phyloP scores from a whole-genome alignment of 2,888 invertebrate species.

The Meganola albula region DNA sequence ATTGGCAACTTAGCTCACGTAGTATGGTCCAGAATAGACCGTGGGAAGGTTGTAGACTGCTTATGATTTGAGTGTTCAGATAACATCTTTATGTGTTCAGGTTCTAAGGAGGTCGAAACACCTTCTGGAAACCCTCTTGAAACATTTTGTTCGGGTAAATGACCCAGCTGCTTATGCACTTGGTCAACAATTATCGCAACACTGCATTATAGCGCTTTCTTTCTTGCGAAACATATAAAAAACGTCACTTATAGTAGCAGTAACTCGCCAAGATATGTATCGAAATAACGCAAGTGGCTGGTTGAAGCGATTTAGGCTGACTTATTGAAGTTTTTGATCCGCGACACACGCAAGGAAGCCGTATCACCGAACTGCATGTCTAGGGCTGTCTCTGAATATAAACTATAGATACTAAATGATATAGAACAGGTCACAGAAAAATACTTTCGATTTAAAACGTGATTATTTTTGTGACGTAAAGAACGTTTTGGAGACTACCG shows the following conservation, averaged over 20 bases:
- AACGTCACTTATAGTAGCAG: conserved; percentile 35
- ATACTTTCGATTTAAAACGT: too few species aligned
- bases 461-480: too few species aligned
- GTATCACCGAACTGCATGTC: conserved; percentile 18
- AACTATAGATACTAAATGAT: too few species aligned
- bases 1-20: conserved; percentile 37
- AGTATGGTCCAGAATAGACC: conserved; percentile 31
- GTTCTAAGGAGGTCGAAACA: too few species aligned
- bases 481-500: too few species aligned
- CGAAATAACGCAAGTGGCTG: conserved; percentile 38
- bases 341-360: conserved; percentile 21
- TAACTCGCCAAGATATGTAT: conserved; percentile 38
- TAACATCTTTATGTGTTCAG: too few species aligned
- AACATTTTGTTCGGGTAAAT: too few species aligned
- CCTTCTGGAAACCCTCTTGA: too few species aligned
- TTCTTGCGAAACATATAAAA: conserved; percentile 26
- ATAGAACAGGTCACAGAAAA: too few species aligned
- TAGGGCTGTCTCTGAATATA: conserved; percentile 21
- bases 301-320: conserved; percentile 40
- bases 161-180: too few species aligned
- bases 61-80: conserved; percentile 5
- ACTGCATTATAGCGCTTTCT: too few species aligned
- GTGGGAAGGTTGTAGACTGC: conserved; percentile 32
- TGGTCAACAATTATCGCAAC: too few species aligned
- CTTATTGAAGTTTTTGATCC: conserved; percentile 34